Evolutionary conservation across 1,140 invertebrate species (phyloP).

Genomic region (Tribolium castaneum): DNA sequence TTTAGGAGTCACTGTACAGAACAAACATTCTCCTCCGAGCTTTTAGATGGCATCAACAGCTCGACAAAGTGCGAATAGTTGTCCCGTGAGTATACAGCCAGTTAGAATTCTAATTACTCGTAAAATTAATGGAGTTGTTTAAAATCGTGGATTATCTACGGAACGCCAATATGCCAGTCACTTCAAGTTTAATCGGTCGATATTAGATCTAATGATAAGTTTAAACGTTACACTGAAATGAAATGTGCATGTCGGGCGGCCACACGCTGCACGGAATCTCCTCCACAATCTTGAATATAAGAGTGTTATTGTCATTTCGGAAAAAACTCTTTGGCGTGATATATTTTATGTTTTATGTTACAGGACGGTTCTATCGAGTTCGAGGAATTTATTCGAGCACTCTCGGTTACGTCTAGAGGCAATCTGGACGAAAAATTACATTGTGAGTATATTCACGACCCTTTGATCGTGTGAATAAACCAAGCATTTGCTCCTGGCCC

Average conservation of each 20-base stretch:
- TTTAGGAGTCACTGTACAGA: not conserved
- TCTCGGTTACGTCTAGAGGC: constrained; percentile 95
- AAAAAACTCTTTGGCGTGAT: not conserved
- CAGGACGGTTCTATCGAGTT: constrained; percentile 98
- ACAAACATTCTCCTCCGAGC: not conserved
- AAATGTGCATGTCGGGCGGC: no score
- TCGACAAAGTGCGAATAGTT: not conserved
- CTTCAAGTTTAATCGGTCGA: not conserved
- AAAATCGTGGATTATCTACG: not conserved
- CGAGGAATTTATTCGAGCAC: constrained; percentile 95
- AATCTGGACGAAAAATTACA: constrained; percentile 97
- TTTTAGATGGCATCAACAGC: not conserved
- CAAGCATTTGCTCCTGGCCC: no score
- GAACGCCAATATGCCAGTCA: not conserved
- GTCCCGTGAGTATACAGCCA: not conserved
- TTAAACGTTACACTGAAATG: not conserved
- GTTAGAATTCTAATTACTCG: not conserved
- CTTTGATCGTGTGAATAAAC: not conserved
- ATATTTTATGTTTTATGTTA: constrained; percentile 23
- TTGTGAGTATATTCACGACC: constrained; percentile 78
- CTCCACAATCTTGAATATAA: no score
- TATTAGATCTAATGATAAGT: not conserved
- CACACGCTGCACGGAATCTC: no score
- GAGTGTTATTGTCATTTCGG: not conserved
- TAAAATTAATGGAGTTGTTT: not conserved